A percentile compares a stretch with the other conserved stretches of the same genome.
phyloP scores from a whole-genome alignment of 1,140 invertebrate species.

The Spodoptera litura region DNA sequence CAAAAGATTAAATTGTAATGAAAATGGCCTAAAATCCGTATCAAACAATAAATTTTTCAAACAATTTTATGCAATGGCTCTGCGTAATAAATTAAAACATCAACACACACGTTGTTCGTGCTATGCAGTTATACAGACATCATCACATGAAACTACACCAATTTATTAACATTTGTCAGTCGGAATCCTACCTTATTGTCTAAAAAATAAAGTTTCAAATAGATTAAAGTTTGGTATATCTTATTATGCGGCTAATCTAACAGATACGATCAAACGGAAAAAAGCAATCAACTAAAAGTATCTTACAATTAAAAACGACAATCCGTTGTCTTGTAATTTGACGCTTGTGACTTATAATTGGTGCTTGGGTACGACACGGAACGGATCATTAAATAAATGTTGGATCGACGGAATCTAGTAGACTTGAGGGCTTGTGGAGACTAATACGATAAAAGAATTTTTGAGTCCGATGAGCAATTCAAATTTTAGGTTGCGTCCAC shows the following conservation, averaged over 20 bases:
- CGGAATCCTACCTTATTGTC: background rate
- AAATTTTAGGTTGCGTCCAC: no score
- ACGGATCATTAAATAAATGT: background rate
- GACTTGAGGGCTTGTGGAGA: no score
- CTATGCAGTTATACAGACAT: no score
- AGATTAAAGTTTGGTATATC: background rate
- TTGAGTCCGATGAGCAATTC: no score
- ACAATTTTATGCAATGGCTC: no score
- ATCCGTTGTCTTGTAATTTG: conserved; percentile 4
- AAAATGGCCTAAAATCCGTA: no score
- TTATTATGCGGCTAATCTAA: background rate
- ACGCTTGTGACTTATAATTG: conserved; percentile 13
- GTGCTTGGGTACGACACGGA: background rate
- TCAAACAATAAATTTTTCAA: no score
- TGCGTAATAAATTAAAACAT: no score
- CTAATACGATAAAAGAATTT: no score
- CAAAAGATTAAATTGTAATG: no score
- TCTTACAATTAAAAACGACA: conserved; percentile 15
- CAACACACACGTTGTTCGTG: no score
- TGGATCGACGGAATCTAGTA: background rate
- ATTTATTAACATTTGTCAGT: background rate
- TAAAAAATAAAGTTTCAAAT: background rate
- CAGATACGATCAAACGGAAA: background rate
- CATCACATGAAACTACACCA: no score
- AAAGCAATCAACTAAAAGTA: conserved; percentile 8